Base-by-base conservation (phyloP, 2,888 invertebrate species). In the Tipula helvola region DNA sequence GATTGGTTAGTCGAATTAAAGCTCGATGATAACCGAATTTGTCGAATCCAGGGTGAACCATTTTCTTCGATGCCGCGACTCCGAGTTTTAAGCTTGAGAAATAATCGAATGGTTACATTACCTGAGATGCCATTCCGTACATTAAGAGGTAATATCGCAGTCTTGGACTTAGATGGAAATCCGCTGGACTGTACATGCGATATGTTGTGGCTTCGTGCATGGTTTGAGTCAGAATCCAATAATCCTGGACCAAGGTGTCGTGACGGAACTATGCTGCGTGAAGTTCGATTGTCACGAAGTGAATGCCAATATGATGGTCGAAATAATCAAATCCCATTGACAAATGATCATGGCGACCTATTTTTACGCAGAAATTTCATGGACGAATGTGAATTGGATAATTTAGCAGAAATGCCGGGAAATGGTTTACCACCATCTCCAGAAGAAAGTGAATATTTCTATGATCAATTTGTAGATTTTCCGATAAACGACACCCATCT, bases 121-220 rank as follows among this genome's bases (percentile, higher is more conserved):
- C 93, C 95, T 2, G 97, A 97, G 91, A 92, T 92, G 36, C 94
- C 95, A 0, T 96, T 97, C 89, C 93, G 95, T 87, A 95, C 95
- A 89, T 91, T 97, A 71, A 93, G 96, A 88, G 95, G 95, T 87
- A 97, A 96, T 88, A 95, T 97, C 87, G 96, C 96, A 7, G 93
- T 96, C 89, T 92, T 97, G 87, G 96, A 97, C 91, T 94, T 97
- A 87, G 96, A 97, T 90, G 97, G 97, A 96, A 97, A 97, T 92
- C 97, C 97, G 1, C 92, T 97, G 88, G 93, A 94, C 36, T 97
- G 97, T 90, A 95, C 96, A 86, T 97, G 97, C 90, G 95, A 94
- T 88, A 93, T 96, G 90, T 93, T 96, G 87, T 97, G 97, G 97
- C 91, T 97, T 2, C 94, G 96, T 89, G 95, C 95, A 3, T 97